Conservation (phyloP, 2,888 invertebrate species). For the Argyra leucocephala region DNA sequence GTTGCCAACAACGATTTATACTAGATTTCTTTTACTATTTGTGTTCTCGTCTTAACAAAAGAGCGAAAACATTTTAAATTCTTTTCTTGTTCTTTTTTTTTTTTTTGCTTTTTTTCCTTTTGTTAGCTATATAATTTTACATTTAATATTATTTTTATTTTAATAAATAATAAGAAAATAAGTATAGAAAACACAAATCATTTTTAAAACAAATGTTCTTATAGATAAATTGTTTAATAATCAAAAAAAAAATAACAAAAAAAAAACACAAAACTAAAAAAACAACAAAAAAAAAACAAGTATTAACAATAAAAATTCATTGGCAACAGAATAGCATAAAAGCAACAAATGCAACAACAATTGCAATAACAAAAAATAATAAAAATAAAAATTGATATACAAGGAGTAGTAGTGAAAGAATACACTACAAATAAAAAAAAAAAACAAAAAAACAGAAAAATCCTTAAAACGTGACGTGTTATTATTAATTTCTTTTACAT, state of each 20-base stretch:
- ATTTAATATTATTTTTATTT: background rate
- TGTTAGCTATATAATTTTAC: background rate
- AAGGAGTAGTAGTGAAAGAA: constrained; percentile 1
- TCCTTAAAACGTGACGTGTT: constrained; percentile 11
- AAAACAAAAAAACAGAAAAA: background rate
- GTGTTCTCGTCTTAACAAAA: background rate
- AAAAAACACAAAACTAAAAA: no score
- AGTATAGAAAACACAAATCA: background rate
- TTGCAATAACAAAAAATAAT: background rate
- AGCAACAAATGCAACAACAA: background rate
- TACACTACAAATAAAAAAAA: background rate
- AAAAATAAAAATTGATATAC: background rate
- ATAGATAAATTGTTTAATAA: constrained; percentile 6
- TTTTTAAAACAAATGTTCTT: constrained; percentile 6
- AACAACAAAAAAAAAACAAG: background rate
- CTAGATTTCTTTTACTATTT: no score
- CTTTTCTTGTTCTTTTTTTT: background rate
- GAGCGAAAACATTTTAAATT: constrained; percentile 4
- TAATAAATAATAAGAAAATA: background rate
- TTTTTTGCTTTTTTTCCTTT: background rate
- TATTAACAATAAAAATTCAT: constrained; percentile 6
- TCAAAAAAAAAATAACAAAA: background rate
- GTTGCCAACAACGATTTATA: no score
- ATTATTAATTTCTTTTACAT: constrained; percentile 10
- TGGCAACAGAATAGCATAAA: background rate